Conservation (phyloP, 1,140 invertebrate species). For the Triops cancriformis region DNA sequence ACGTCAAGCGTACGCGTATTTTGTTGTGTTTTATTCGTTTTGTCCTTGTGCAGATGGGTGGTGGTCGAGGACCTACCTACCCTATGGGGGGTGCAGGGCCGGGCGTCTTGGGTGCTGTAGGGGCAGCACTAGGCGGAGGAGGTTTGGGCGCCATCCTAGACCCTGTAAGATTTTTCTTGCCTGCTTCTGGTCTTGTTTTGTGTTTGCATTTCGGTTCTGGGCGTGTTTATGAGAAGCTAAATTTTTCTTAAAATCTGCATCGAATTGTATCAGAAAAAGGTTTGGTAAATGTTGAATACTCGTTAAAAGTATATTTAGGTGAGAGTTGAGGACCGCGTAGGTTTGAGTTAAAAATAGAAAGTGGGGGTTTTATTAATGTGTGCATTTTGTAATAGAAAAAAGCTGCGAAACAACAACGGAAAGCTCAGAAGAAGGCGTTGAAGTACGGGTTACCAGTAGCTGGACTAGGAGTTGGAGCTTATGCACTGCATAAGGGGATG, state of each 20-base stretch:
- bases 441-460: conserved; percentile 33
- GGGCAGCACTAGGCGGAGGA: conserved; percentile 35
- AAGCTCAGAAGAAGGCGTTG: conserved; percentile 34
- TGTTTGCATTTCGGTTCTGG: too few relatives aligned
- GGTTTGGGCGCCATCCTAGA: conserved; percentile 35
- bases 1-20: conserved; percentile 8
- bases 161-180: conserved; percentile 30
- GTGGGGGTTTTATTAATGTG: background rate
- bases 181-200: background rate
- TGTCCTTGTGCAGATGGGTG: conserved; percentile 23
- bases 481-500: conserved; percentile 33
- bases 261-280: too few relatives aligned
- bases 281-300: too few relatives aligned
- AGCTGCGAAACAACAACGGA: conserved; percentile 32
- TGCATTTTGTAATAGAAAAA: conserved; percentile 28
- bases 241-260: too few relatives aligned
- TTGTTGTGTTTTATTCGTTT: conserved; percentile 16
- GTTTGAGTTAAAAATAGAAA: background rate
- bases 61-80: conserved; percentile 21
- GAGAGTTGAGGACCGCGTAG: background rate
- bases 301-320: too few relatives aligned
- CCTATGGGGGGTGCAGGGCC: conserved; percentile 27
- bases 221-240: too few relatives aligned
- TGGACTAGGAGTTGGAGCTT: conserved; percentile 31
- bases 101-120: conserved; percentile 33